Base-by-base conservation (phyloP, 2,888 invertebrate species). In the Prosopocoilus inquinatus region DNA sequence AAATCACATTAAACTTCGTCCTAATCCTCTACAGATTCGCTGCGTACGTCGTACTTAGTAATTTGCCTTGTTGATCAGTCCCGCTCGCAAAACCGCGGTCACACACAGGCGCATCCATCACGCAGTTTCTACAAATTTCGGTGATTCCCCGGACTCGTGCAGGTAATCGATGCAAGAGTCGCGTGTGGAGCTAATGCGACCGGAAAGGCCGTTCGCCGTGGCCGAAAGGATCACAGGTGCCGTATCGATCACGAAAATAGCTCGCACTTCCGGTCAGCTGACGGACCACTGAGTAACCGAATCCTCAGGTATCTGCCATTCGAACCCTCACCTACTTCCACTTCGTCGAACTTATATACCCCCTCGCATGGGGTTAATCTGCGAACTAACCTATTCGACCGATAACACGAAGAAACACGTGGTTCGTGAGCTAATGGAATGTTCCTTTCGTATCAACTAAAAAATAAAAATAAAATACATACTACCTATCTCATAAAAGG, bases 201-300 rank as follows among this genome's bases (percentile, higher is more conserved):
- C 41, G 60, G 62, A 62, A 62, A 55, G 54, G 36, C 45, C 41
- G n/a, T n/a, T 53, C 48, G 51, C 54, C 45, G 44, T 36, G 36
- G 44, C 53, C 49, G 47, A 52, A 60, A 62, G 64, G 61, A 67
- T 66, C 61, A 62, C 67, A 67, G 69, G 70, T 67, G 65, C 62
- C 61, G 62, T 68, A 71, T 71, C 70, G 68, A 70, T 65, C 64
- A 60, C 64, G 62, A 66, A 67, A 68, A 70, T 67, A 67, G 68
- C 65, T 66, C 66, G 65, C 63, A 68, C 67, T 65, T 71, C 70
- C 70, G 67, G 67, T 66, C 70, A 69, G 68, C 41, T 41, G 41
- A 41, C 41, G 15, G 13, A 9, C 15, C 41, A 15, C 41, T 11
- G 41, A 41, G 16, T 41, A 41, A 41, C 41, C 41, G 15, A 15